Conservation (phyloP, 2,888 invertebrate genomes). For the Troides aeacus region DNA sequence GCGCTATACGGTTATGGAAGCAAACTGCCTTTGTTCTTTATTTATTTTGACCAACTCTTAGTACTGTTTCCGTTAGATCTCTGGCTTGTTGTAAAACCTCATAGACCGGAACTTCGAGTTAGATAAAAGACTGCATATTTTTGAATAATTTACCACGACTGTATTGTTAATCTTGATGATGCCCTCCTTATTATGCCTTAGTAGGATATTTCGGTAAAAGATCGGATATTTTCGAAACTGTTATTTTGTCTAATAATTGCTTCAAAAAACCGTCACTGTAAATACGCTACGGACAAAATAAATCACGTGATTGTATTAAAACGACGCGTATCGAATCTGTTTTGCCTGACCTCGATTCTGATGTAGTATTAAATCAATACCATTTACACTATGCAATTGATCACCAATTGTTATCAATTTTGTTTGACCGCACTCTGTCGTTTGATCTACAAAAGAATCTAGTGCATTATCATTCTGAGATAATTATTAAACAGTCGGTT, state of each 20-base stretch:
- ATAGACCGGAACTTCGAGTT: slow-evolving; percentile 12
- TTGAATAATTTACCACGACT: slow-evolving; percentile 1
- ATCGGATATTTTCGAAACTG: too few species aligned
- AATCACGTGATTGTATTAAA: slow-evolving; percentile 6
- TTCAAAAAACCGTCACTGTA: neutral
- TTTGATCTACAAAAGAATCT: neutral
- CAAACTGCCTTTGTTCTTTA: slow-evolving; percentile 26
- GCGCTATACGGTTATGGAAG: slow-evolving; percentile 24
- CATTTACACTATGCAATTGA: slow-evolving; percentile 11
- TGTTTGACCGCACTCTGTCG: slow-evolving; percentile 6
- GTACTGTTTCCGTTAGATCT: slow-evolving; percentile 25
- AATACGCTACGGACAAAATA: neutral
- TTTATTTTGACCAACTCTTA: slow-evolving; percentile 28
- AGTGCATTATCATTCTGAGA: neutral
- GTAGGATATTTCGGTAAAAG: too few species aligned
- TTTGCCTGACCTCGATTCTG: slow-evolving; percentile 8
- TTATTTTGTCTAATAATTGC: too few species aligned
- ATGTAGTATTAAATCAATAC: slow-evolving; percentile 4
- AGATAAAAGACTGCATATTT: slow-evolving; percentile 5
- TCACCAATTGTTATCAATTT: slow-evolving; percentile 12
- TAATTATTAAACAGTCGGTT: neutral
- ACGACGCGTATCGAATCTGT: neutral
- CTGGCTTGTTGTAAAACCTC: slow-evolving; percentile 7
- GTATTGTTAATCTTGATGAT: neutral
- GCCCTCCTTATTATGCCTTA: neutral